These are phyloP conservation scores for Rhyzopertha dominica DNA, from an alignment of 1,140 invertebrate species.

Conservation along the genomic window DNA sequence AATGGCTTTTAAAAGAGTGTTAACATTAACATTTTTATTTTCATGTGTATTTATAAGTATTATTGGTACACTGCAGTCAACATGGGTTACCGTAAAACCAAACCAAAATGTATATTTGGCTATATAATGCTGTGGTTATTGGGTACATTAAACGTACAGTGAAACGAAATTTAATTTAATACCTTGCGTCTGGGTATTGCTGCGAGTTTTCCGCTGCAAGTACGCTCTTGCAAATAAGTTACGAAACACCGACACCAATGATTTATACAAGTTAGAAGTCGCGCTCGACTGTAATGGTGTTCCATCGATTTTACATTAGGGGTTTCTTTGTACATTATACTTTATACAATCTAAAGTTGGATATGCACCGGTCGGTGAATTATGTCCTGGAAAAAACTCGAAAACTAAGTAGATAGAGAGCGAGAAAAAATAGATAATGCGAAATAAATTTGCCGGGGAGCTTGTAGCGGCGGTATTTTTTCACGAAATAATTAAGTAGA, in stretches of 20 bases:
- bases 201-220: slow-evolving; percentile 8
- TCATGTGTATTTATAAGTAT: no score
- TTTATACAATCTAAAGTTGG: slow-evolving; percentile 48
- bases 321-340: slow-evolving; percentile 48
- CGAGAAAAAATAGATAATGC: slow-evolving; percentile 46
- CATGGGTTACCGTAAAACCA: no score
- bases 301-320: slow-evolving; percentile 48
- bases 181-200: slow-evolving; percentile 16
- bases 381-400: slow-evolving; percentile 41
- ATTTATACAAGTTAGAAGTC: slow-evolving; percentile 43
- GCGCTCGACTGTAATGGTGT: slow-evolving; percentile 44
- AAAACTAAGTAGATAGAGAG: slow-evolving; percentile 41
- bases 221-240: slow-evolving; percentile 26
- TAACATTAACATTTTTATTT: no score
- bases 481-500: slow-evolving; percentile 40
- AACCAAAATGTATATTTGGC: no score
- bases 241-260: slow-evolving; percentile 33
- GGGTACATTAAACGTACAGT: no score
- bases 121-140: no score
- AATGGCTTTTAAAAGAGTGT: no score
- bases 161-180: no score
- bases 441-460: slow-evolving; percentile 44
- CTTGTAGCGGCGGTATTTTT: slow-evolving; percentile 38
- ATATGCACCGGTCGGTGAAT: slow-evolving; percentile 43
- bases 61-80: no score